Conservation (phyloP, 2,797 vertebrate species). For the Kryptolebias ocellatus region DNA sequence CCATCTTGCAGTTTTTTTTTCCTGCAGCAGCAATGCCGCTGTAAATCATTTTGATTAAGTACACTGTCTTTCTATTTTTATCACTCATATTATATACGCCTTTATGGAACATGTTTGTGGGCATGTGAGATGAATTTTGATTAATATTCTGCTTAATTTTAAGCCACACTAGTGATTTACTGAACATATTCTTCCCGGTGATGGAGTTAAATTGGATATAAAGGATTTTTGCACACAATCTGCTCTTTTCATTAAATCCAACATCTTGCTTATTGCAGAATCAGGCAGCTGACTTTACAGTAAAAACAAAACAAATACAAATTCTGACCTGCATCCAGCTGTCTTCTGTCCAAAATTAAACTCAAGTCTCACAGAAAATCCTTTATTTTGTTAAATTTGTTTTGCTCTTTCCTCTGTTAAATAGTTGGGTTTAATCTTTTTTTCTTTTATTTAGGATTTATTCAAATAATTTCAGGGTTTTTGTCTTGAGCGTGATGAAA, state of each 20-base stretch:
- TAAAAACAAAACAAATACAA: not conserved
- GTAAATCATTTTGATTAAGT: constrained; percentile 55
- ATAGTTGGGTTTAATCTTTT: too few relatives aligned
- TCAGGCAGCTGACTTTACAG: too few relatives aligned
- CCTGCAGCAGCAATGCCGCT: constrained; percentile 29
- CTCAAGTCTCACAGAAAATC: not conserved
- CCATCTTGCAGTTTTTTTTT: constrained; percentile 45
- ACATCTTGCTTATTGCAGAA: not conserved
- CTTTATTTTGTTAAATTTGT: not conserved
- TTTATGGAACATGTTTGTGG: constrained; percentile 7
- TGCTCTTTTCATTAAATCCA: not conserved
- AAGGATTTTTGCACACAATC: not conserved
- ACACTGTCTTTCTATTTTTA: constrained; percentile 22
- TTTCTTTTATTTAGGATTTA: too few relatives aligned
- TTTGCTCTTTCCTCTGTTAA: not conserved
- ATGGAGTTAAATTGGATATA: not conserved
- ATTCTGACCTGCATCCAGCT: not conserved
- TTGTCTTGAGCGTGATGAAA: too few relatives aligned
- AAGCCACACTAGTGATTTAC: not conserved
- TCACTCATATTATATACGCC: constrained; percentile 39
- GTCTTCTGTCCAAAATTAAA: not conserved
- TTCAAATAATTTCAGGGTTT: too few relatives aligned
- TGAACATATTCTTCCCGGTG: not conserved
- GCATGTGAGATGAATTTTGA: constrained; percentile 1
- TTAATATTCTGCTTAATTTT: not conserved